Evolutionary conservation across 2,888 invertebrate genomes (phyloP), one percentile per base, ranked within the genome.

Genomic region (Tachystola acroxantha): DNA sequence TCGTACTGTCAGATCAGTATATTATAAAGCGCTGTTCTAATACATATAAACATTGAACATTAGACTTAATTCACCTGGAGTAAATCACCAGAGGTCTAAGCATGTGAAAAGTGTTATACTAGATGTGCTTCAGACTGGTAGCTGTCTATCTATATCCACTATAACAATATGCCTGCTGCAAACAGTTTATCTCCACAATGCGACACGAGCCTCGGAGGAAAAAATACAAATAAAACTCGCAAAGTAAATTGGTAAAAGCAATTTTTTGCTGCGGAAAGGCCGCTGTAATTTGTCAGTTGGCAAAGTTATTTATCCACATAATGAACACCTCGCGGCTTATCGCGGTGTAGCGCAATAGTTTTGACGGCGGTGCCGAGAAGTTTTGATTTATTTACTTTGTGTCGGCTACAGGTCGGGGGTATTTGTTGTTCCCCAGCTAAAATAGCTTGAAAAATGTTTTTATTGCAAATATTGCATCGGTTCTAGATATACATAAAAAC

Each of bases 301-400:
- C 52, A 53, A 66, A 72, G 68, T 75, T 73, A 71, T 71, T 71
- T 74, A 73, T 69, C 65, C 56, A 57, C 56, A 61, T 74, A 77
- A 79, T 72, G 71, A 77, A 75, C 69, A 70, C 64, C 64, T 67
- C 54, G 26, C 16, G 52, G 58, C 58, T 72, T 71, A 74, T 74
- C 73, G 71, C 55, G 49, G 48, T 20, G 24, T 44, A 44, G 34
- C 46, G 55, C 54, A 55, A 61, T 63, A 69, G 62, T 70, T 68
- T 58, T 69, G 68, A 70, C 64, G 57, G 49, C 52, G 41, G 44
- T 49, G 53, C 50, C 36, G 45, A 36, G 43, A 57, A 67, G 63
- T 66, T 65, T 53, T 72, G 76, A 78, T 78, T 78, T 78, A 77
- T 78, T 67, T 71, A 64, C 58, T 65, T 59, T 50, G 47, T 48